A percentile compares a stretch with the other conserved stretches of the same genome.
phyloP scores from a whole-genome alignment of 2,888 invertebrate species.

The Hedychridium roseum region DNA sequence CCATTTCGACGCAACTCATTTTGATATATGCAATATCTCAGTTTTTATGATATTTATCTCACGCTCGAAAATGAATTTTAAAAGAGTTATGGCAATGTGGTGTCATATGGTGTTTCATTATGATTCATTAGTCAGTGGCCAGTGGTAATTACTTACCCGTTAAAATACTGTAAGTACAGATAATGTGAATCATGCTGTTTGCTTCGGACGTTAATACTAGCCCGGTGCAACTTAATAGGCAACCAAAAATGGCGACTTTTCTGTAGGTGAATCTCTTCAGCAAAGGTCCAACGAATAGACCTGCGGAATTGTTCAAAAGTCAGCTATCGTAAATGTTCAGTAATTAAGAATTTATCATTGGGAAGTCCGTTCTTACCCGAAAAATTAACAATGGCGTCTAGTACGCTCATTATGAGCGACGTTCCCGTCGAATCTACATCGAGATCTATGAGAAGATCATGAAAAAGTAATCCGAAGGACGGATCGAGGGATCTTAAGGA shows the following conservation, averaged over 20 bases:
- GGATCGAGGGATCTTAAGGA: slow-evolving; percentile 83
- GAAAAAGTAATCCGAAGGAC: slow-evolving; percentile 82
- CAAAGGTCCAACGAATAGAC: slow-evolving; percentile 63
- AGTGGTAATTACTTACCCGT: slow-evolving; percentile 64
- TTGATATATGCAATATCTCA: no score
- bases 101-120: no score
- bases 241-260: slow-evolving; percentile 61
- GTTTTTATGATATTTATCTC: no score
- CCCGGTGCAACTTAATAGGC: slow-evolving; percentile 59
- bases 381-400: slow-evolving; percentile 81
- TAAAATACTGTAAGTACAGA: slow-evolving; percentile 59
- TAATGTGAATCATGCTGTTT: slow-evolving; percentile 57
- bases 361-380: no score
- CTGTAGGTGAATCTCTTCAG: slow-evolving; percentile 62
- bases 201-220: slow-evolving; percentile 62
- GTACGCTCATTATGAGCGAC: slow-evolving; percentile 77
- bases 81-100: no score
- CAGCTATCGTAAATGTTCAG: no score
- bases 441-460: slow-evolving; percentile 74
- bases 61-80: no score
- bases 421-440: slow-evolving; percentile 79
- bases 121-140: no score
- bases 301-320: slow-evolving; percentile 67
- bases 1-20: no score
- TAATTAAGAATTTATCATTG: no score